Evolutionary conservation across 2,797 vertebrate genomes (phyloP), one percentile per base, ranked within the genome.

Genomic region (Onychomys torridus): DNA sequence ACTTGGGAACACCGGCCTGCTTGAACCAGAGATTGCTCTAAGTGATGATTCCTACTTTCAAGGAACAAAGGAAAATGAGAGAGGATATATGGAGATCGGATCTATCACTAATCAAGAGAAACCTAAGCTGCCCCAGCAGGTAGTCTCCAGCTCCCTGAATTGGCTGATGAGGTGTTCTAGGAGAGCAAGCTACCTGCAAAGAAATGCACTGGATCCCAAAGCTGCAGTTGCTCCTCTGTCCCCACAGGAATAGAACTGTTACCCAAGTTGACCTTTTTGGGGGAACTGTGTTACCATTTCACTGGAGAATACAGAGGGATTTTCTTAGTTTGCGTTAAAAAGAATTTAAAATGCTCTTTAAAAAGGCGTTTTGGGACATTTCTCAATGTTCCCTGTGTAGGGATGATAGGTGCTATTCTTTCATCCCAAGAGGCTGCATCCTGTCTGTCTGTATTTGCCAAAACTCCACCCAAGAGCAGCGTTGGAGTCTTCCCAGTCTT

Each of bases 41-140:
- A 1, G 13, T 14, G 37, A 21, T 37, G 52, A 76, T 46, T 67
- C 46, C 67, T 59, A 61, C 77, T 78, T 77, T 77, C 84, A 83
- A 87, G 76, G 19, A 82, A 76, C 5, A 29, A 84, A 46, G 67
- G 49, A 40, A 37, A 0, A 14, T 13, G 17, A 34, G 55, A 32
- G 43, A 52, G 1, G 29, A 43, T 25, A 3, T 29, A 4, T 52
- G 32, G n/a, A 46, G 67, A 52, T 2, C 3, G 13, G 27, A 8
- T 32, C 27, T 43, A 65, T 46, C 49, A 67, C 9, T 55, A 67
- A 25, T n/a, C 40, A 11, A n/a, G 71, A 63, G 55, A 81, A 43
- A 34, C 0, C 0, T 10, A 52, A 8, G 4, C 49, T 37, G 27
- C 25, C 86, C 2, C 0, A 76, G 34, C 32, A 1, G 0, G 10